phyloP scores from a whole-genome alignment of 1,140 invertebrate genomes.

The Hyposmocoma kahamanoa region DNA sequence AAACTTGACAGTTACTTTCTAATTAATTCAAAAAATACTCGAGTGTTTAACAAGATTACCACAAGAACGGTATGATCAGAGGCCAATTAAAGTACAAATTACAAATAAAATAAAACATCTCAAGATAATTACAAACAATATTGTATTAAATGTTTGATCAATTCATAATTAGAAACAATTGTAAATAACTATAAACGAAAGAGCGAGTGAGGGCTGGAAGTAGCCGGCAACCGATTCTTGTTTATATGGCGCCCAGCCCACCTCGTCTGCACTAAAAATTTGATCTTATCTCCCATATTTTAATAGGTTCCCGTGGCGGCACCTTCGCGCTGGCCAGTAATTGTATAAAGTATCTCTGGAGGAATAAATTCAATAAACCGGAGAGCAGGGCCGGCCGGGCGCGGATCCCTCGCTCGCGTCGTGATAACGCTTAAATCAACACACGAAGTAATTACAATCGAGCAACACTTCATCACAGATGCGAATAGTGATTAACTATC shows the following conservation, averaged over 20 bases:
- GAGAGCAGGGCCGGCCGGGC: slow-evolving; percentile 19
- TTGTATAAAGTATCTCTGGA: slow-evolving; percentile 54
- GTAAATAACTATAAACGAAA: slow-evolving; percentile 55
- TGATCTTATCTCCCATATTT: slow-evolving; percentile 67
- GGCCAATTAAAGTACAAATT: slow-evolving; percentile 66
- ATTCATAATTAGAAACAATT: slow-evolving; percentile 67
- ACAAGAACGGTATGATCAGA: slow-evolving; percentile 34
- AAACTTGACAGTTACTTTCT: too few species aligned
- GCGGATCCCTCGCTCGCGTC: slow-evolving; percentile 25
- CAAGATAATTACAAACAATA: slow-evolving; percentile 63
- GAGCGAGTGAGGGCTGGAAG: slow-evolving; percentile 34
- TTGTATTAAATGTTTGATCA: slow-evolving; percentile 59
- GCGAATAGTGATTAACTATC: slow-evolving; percentile 63
- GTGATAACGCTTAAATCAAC: slow-evolving; percentile 68
- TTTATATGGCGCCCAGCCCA: slow-evolving; percentile 52
- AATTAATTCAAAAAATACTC: too few species aligned
- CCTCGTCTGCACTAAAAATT: slow-evolving; percentile 55
- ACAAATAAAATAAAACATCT: slow-evolving; percentile 59
- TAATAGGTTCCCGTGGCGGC: slow-evolving; percentile 65
- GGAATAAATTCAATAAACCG: slow-evolving; percentile 56
- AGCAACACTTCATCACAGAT: slow-evolving; percentile 57
- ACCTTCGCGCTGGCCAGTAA: slow-evolving; percentile 46
- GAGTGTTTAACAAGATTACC: too few species aligned
- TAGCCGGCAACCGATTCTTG: slow-evolving; percentile 42
- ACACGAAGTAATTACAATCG: slow-evolving; percentile 65